A percentile compares a stretch with the other conserved stretches of the same genome.
Evolutionary conservation across 2,888 invertebrate species (phyloP).

Genomic region (Drosophila nigricruria): DNA sequence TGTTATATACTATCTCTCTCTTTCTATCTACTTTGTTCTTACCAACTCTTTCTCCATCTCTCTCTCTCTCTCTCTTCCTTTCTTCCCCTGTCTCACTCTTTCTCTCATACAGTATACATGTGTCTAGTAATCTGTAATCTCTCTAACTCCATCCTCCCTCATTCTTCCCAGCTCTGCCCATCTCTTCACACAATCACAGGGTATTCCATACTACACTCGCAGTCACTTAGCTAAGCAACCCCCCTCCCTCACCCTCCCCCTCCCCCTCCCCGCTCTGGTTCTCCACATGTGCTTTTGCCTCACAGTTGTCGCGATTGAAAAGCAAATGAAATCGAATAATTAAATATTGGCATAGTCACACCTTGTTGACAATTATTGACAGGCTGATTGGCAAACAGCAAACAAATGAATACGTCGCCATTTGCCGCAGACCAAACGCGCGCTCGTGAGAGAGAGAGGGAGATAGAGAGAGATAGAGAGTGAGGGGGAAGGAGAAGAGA

Average conservation of each 20-base stretch:
- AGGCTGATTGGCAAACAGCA: conserved; percentile 80
- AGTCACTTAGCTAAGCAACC: neutral
- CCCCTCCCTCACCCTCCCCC: neutral
- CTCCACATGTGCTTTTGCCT: conserved; percentile 1
- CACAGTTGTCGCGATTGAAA: conserved; percentile 58
- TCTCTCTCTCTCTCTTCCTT: no score
- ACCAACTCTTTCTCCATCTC: neutral
- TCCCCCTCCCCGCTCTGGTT: neutral
- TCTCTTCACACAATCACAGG: conserved; percentile 6
- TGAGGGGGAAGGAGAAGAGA: neutral
- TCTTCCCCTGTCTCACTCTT: neutral
- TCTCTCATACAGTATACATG: neutral
- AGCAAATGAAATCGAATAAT: conserved; percentile 76
- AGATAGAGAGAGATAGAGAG: neutral
- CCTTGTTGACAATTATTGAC: conserved; percentile 81
- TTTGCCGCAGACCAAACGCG: conserved; percentile 31
- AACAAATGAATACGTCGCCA: conserved; percentile 77
- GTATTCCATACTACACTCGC: conserved; percentile 17
- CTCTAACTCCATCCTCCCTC: neutral
- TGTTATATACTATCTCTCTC: neutral
- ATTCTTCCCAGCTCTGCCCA: neutral
- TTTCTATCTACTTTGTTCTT: no score
- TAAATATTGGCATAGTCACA: conserved; percentile 81
- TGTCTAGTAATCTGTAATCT: neutral
- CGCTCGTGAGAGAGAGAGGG: neutral